phyloP scores from a whole-genome alignment of 1,140 invertebrate species.

The Sipha flava region DNA sequence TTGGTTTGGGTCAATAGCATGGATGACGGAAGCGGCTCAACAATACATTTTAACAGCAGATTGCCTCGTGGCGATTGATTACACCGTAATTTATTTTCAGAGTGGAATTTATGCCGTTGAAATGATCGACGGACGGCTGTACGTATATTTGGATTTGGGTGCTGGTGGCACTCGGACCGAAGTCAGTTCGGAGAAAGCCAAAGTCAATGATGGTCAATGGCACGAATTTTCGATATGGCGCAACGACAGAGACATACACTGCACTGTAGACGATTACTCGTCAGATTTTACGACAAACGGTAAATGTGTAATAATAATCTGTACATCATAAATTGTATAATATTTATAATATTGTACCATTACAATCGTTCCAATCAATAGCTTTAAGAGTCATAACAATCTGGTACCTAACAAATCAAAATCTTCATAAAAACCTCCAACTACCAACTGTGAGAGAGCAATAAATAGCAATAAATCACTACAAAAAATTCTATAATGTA shows the following conservation, averaged over 20 bases:
- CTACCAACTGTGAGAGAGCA: too few species aligned
- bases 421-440: too few species aligned
- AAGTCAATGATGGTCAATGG: constrained; percentile 84
- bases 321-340: too few species aligned
- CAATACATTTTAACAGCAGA: too few species aligned
- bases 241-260: constrained; percentile 21
- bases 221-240: constrained; percentile 77
- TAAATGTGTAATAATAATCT: not conserved
- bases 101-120: constrained; percentile 89
- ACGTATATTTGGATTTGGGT: constrained; percentile 82
- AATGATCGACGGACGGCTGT: constrained; percentile 84
- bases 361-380: too few species aligned
- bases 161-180: constrained; percentile 80
- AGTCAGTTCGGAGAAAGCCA: constrained; percentile 56
- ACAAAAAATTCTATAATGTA: too few species aligned
- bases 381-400: too few species aligned
- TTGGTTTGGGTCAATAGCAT: too few species aligned
- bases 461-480: too few species aligned
- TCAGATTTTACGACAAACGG: constrained; percentile 2
- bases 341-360: too few species aligned
- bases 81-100: constrained; percentile 46
- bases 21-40: too few species aligned
- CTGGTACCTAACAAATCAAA: too few species aligned
- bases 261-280: constrained; percentile 18
- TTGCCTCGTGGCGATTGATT: not conserved